phyloP scores from a whole-genome alignment of 2,888 invertebrate species.

The Eugnorisma glareosa region DNA sequence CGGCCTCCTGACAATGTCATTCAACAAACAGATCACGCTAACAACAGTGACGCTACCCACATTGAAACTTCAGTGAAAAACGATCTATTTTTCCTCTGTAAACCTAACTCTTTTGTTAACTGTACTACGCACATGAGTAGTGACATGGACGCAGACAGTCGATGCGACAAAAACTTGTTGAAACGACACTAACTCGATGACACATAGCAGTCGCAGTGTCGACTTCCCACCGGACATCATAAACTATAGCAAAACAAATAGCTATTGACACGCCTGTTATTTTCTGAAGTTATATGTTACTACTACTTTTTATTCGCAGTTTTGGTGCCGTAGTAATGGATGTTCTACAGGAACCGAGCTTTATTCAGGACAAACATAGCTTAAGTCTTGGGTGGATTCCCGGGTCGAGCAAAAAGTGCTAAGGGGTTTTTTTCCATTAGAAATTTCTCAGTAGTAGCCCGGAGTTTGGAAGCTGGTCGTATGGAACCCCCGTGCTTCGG shows the following conservation, averaged over 20 bases:
- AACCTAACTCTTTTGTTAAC: background rate
- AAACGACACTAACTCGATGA: conserved; percentile 51
- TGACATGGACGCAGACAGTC: conserved; percentile 18
- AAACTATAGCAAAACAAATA: conserved; percentile 44
- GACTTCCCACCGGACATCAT: conserved; percentile 26
- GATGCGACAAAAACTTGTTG: conserved; percentile 51
- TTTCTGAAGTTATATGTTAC: conserved; percentile 10
- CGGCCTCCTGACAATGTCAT: background rate
- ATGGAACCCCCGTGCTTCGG: too few species aligned
- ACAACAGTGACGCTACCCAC: background rate
- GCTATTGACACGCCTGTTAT: conserved; percentile 25
- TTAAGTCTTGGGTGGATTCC: too few species aligned
- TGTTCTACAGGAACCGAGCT: background rate
- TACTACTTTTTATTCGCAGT: background rate
- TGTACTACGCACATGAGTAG: conserved; percentile 12
- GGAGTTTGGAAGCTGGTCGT: too few species aligned
- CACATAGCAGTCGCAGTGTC: conserved; percentile 24
- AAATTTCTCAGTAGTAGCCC: too few species aligned
- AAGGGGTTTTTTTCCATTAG: too few species aligned
- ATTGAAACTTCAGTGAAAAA: background rate
- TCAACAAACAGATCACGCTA: background rate
- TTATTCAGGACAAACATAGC: background rate
- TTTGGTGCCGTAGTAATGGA: background rate
- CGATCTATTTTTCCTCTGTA: background rate
- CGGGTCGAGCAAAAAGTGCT: too few species aligned